Evolutionary conservation across 1,140 invertebrate species (phyloP).

Genomic region (Drosophila suzukii): DNA sequence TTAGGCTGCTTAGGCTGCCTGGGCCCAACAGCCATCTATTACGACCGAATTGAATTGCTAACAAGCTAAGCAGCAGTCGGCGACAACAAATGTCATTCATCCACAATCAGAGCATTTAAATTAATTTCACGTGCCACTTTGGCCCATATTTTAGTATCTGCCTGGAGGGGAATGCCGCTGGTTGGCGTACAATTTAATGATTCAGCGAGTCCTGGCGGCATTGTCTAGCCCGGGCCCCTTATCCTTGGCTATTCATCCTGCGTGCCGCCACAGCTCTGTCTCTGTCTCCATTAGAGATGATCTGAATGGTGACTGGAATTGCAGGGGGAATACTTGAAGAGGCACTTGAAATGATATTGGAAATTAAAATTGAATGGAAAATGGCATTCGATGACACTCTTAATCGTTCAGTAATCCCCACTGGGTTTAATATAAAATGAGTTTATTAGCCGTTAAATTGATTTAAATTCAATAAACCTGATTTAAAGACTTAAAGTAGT

Average conservation of each 20-base stretch:
- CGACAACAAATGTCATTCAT: slow-evolving; percentile 43
- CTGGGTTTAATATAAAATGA: not conserved
- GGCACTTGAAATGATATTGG: not conserved
- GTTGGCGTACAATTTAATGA: slow-evolving; percentile 49
- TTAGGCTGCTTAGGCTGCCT: slow-evolving; percentile 3
- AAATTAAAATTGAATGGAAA: not conserved
- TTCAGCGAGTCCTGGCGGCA: slow-evolving; percentile 54
- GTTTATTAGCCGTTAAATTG: not conserved
- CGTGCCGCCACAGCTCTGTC: slow-evolving; percentile 21
- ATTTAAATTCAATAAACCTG: not conserved
- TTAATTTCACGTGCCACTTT: slow-evolving; percentile 67
- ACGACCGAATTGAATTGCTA: slow-evolving; percentile 59
- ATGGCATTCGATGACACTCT: not conserved
- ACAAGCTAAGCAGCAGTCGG: slow-evolving; percentile 35
- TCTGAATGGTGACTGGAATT: slow-evolving; percentile 32
- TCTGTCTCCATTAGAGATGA: slow-evolving; percentile 40
- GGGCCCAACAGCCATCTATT: slow-evolving; percentile 52
- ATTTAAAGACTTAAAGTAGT: not conserved
- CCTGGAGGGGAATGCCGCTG: not conserved
- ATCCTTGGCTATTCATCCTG: slow-evolving; percentile 53
- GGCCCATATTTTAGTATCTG: slow-evolving; percentile 8
- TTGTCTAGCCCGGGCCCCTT: slow-evolving; percentile 32
- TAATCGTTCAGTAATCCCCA: not conserved
- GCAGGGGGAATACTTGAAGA: not conserved
- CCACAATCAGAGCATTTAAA: slow-evolving; percentile 64